Conservation (phyloP, 2,797 vertebrate species). For the Liparis tanakae region DNA sequence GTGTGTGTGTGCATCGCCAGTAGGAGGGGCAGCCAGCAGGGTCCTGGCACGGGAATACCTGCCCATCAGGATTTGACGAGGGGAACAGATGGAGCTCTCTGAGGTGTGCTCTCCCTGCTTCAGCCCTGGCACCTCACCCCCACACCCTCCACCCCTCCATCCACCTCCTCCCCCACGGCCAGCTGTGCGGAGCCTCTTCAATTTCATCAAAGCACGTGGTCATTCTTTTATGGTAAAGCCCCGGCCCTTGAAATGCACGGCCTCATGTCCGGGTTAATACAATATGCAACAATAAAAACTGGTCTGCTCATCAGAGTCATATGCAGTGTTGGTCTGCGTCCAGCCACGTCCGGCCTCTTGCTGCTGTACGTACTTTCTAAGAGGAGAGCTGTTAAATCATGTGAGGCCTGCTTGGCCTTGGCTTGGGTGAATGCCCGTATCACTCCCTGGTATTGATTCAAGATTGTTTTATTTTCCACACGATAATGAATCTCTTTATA, state of each 20-base stretch:
- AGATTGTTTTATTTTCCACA: conserved; percentile 33
- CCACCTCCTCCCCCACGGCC: conserved; percentile 53
- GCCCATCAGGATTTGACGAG: conserved; percentile 71
- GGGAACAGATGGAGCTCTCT: conserved; percentile 80
- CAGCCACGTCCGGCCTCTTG: conserved; percentile 26
- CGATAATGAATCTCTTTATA: conserved; percentile 22
- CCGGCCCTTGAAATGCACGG: conserved; percentile 46
- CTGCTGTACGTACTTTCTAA: conserved; percentile 64
- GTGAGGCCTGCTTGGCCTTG: conserved; percentile 43
- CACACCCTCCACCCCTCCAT: conserved; percentile 10
- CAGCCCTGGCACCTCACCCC: conserved; percentile 10
- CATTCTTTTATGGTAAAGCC: conserved; percentile 55
- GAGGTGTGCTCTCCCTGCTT: conserved; percentile 63
- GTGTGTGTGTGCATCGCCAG: conserved; percentile 42
- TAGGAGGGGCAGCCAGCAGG: conserved; percentile 53
- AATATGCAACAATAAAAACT: conserved; percentile 53
- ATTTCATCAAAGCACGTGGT: conserved; percentile 74
- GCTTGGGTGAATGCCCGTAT: conserved; percentile 42
- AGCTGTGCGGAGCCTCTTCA: conserved; percentile 68
- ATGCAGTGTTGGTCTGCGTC: conserved; percentile 44
- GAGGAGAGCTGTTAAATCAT: conserved; percentile 64
- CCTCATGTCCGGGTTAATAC: conserved; percentile 28
- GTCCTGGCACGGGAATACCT: conserved; percentile 71
- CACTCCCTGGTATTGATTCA: conserved; percentile 44
- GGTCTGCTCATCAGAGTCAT: conserved; percentile 53